Evolutionary conservation across 2,113 vertebrate genomes (phyloP), one percentile per base, ranked within the genome.

Genomic region (Daboia siamensis): DNA sequence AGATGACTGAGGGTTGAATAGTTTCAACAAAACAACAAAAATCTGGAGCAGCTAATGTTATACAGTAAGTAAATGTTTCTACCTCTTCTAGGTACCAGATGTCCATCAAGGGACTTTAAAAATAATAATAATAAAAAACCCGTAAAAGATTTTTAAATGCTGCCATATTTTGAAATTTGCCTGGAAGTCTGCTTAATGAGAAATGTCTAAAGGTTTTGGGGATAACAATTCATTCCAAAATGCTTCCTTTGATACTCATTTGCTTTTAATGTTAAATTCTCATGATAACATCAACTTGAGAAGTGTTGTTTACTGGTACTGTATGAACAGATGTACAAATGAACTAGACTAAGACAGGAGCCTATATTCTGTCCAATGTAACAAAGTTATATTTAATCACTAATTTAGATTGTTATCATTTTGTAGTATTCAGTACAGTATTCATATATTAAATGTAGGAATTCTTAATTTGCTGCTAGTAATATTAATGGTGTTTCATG

Each of bases 331-430:
- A 96, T 95, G 93, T 96, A 95, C 74, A 91, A 88, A 57, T 92
- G 80, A 87, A 87, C 93, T 95, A 94, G 91, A 0, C 44, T 93
- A 93, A 94, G 91, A 95, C 89, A 95, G 88, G 94, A 96, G 95
- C 94, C 94, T 93, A 93, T 95, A 94, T 96, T 90, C 86, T 90
- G n/a, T 64, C 23, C 21, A 39, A 80, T 29, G 91, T 94, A 94
- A 96, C 94, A 89, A 57, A 89, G 87, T 95, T 52, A 88, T 93
- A 94, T 90, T 61, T 90, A 90, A 59, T 23, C 24, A 13, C 46
- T 29, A 33, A 86, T n/a, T 48, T n/a, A 90, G 52, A 86, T 24
- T 88, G 20, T 86, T 80, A 13, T 23, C n/a, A 3, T 64, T 92
- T 23, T 48, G 44, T 10, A 92, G 55, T 26, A 90, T 55, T 85